Evolutionary conservation across 92 coral and sea anemone species (phyloP), one percentile per base, ranked within the genome.

Genomic region (Paragorgia papillata): DNA sequence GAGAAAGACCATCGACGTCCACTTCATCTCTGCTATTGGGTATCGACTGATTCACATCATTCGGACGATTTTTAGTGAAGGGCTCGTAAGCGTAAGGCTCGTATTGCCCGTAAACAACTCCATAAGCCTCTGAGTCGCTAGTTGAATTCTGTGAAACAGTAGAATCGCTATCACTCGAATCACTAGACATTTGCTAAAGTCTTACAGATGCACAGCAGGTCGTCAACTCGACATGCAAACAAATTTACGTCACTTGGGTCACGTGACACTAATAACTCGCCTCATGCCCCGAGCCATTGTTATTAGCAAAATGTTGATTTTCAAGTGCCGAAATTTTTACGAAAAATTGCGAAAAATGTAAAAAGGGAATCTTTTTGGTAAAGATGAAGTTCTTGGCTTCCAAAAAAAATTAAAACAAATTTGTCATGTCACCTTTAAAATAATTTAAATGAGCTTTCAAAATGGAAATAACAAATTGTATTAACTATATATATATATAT

Each of bases 61-160:
- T 41, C 46, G 73, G 19, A 26, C 29, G 54, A 41, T 25, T 65
- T n/a, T 27, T 33, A 10, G 73, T 51, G 22, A 65, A 40, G 18
- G 32, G 73, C 26, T 65, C 73, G 37, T 65, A 51, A 65, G 27
- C 73, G 37, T 40, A 65, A 35, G 73, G 73, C 46, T 65, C 28
- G 37, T 65, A 65, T 25, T 65, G 50, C 31, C 73, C 73, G 46
- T 65, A 65, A 65, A 65, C 73, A 27, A 65, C 73, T 28, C 51
- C 50, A 65, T 18, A 15, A 27, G 33, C 50, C 37, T 65, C 73
- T 41, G 50, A 35, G 50, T 65, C 54, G 31, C 73, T 15, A 65
- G 73, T 28, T 28, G 51, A 35, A 32, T 65, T 44, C 37, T 65
- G 26, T 17, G 73, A 17, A 61, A 22, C 35, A 21, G 73, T 20